Evolutionary conservation across 2,113 vertebrate genomes (phyloP).

Genomic region (Myiopsitta monachus): DNA sequence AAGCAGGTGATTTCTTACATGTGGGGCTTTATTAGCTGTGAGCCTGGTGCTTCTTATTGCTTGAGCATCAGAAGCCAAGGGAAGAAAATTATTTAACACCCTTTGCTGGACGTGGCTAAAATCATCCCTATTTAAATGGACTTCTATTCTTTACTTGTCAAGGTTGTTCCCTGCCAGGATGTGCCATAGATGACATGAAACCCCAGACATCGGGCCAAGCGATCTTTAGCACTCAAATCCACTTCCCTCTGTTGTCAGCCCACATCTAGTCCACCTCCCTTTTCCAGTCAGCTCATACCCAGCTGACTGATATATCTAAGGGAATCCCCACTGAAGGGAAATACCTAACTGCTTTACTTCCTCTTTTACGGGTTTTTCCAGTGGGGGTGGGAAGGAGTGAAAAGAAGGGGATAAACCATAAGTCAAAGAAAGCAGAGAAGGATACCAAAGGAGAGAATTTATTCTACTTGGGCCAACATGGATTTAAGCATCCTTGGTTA

Average conservation of each 20-base stretch:
- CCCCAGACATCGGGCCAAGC: not conserved
- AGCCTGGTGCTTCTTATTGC: not conserved
- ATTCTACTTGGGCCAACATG: not conserved
- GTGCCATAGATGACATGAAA: not conserved
- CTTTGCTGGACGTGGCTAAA: not conserved
- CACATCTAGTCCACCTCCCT: not conserved
- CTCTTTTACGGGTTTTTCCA: not conserved
- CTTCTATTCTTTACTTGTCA: not conserved
- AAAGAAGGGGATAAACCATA: not conserved
- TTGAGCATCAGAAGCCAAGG: not conserved
- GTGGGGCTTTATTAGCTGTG: not conserved
- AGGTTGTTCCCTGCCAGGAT: not conserved
- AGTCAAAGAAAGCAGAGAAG: not conserved
- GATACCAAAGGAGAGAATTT: not conserved
- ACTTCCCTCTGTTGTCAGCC: not conserved
- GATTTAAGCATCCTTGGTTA: not conserved
- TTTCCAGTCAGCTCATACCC: not conserved
- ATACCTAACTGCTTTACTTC: conserved; percentile 2
- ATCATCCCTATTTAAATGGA: not conserved
- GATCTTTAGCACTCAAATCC: not conserved
- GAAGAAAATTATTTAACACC: not conserved
- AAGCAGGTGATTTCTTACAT: not conserved
- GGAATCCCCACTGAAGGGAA: conserved; percentile 9
- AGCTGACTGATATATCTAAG: not conserved
- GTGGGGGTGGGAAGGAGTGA: not conserved